Evolutionary conservation across 2,113 vertebrate genomes (phyloP).

Genomic region (Petromus typicus): DNA sequence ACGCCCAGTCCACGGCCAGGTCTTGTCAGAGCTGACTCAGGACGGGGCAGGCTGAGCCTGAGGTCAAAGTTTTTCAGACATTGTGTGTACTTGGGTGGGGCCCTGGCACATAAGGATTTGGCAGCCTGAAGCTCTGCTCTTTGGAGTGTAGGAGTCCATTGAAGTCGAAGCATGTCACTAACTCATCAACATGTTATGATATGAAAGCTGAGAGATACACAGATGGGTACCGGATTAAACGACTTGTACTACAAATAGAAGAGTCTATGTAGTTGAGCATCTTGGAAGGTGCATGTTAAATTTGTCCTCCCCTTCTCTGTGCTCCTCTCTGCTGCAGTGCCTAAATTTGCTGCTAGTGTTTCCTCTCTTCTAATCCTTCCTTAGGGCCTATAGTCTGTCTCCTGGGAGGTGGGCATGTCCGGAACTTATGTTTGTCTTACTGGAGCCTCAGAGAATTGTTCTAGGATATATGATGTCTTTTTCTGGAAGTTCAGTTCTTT

Average conservation of each 20-base stretch:
- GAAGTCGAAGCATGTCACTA: neutral
- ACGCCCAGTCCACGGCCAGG: neutral
- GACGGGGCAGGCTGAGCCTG: neutral
- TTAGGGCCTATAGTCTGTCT: neutral
- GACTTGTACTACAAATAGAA: neutral
- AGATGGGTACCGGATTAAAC: neutral
- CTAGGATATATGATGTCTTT: neutral
- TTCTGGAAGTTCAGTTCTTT: neutral
- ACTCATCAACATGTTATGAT: neutral
- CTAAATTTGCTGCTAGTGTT: neutral
- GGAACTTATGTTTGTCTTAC: neutral
- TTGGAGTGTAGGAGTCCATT: neutral
- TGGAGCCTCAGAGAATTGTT: neutral
- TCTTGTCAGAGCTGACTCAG: neutral
- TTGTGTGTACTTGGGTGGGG: neutral
- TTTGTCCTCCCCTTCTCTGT: neutral
- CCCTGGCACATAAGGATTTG: neutral
- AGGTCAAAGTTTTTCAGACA: neutral
- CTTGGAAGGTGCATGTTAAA: neutral
- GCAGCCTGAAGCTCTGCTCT: neutral
- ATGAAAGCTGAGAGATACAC: neutral
- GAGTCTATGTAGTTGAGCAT: neutral
- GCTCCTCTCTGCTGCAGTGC: neutral
- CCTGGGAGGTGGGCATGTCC: neutral
- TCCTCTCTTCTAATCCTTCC: neutral